Conservation (phyloP, 2,797 vertebrate species). For the Halcyon badia region DNA sequence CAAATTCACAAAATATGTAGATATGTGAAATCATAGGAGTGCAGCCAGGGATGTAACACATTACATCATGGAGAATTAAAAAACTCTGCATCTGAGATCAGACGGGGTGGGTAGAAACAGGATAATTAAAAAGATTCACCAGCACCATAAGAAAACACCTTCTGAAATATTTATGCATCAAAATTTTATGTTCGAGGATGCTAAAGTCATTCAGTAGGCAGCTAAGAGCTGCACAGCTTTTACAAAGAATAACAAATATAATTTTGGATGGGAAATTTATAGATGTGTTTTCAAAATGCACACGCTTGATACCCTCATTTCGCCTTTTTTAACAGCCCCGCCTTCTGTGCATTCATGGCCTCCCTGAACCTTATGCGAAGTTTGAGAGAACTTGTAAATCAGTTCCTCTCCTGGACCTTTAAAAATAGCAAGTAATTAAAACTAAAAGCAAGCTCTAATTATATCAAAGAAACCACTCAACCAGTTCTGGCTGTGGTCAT, state of each 20-base stretch:
- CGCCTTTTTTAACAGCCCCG: not conserved
- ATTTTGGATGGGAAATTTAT: not conserved
- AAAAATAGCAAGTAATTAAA: constrained; percentile 53
- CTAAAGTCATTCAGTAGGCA: not conserved
- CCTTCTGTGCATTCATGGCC: not conserved
- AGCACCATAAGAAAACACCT: not conserved
- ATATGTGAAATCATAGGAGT: not conserved
- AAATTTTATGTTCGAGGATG: not conserved
- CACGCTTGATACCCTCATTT: not conserved
- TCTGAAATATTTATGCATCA: not conserved
- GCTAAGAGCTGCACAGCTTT: not conserved
- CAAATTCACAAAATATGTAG: not conserved
- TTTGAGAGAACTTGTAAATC: constrained; percentile 34
- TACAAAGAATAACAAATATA: not conserved
- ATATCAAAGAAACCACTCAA: constrained; percentile 11
- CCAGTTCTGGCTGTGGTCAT: not conserved
- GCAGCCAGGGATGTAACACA: not conserved
- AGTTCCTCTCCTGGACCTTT: not conserved
- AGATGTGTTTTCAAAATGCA: not conserved
- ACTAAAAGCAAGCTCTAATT: constrained; percentile 34
- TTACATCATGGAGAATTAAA: not conserved
- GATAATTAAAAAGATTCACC: not conserved
- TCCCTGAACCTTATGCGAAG: not conserved
- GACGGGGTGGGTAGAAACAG: not conserved
- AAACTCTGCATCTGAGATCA: not conserved